Evolutionary conservation across 2,888 invertebrate species (phyloP).

Genomic region (Uloborus plumipes): DNA sequence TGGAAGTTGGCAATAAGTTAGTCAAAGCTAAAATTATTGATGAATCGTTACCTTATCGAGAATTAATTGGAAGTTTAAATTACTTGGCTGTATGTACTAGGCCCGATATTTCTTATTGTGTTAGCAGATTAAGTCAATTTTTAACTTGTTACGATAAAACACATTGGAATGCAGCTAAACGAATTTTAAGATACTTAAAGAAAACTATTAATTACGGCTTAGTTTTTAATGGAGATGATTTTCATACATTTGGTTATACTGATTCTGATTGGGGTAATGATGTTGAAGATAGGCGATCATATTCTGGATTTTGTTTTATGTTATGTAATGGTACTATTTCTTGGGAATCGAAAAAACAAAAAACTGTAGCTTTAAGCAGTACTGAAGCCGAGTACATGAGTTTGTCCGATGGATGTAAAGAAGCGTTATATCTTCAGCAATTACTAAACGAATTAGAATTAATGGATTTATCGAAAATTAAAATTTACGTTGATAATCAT

Average conservation of each 20-base stretch:
- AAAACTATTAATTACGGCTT: constrained; percentile 21
- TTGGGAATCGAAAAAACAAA: constrained; percentile 12
- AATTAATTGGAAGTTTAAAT: neutral
- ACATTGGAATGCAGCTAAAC: constrained; percentile 1
- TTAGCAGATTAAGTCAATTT: neutral
- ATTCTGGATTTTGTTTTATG: neutral
- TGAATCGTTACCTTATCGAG: no score
- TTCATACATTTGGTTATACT: neutral
- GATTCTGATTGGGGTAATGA: neutral
- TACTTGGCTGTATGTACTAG: neutral
- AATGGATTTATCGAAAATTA: no score
- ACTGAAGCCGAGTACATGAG: constrained; percentile 39
- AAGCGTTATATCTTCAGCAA: no score
- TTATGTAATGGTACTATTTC: neutral
- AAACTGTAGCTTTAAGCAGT: constrained; percentile 11
- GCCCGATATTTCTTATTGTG: neutral
- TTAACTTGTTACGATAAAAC: constrained; percentile 5
- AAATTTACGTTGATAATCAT: no score
- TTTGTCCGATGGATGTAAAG: neutral
- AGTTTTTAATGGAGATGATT: neutral
- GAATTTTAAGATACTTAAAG: constrained; percentile 2
- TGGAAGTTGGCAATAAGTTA: no score
- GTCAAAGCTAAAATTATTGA: no score
- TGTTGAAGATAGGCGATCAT: neutral
- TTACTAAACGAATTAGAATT: no score